These are phyloP conservation scores for Montipora foliosa DNA, from an alignment of 64 coral and sea anemone genomes.

Conservation along the genomic window DNA sequence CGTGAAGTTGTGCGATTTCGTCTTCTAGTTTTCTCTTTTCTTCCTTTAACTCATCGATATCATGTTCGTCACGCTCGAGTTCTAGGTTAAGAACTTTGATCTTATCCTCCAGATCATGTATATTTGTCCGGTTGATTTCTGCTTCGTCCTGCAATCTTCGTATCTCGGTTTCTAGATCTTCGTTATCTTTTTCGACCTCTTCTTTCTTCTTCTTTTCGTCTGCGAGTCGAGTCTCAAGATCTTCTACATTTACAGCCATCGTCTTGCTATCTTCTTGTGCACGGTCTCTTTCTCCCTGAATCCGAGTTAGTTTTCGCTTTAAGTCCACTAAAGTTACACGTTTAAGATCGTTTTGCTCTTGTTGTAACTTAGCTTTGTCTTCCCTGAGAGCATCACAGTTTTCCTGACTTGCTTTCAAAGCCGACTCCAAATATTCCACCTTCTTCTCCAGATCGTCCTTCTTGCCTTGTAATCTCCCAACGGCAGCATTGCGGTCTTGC, in stretches of 20 bases:
- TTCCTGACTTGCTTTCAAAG: slow-evolving; percentile 28
- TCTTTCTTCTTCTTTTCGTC: slow-evolving; percentile 49
- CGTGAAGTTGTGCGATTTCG: slow-evolving; percentile 66
- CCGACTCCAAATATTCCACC: slow-evolving; percentile 17
- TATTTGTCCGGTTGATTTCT: slow-evolving; percentile 26
- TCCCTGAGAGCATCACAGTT: slow-evolving; percentile 4
- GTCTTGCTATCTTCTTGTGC: slow-evolving; percentile 61
- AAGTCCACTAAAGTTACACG: slow-evolving; percentile 43
- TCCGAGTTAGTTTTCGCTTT: slow-evolving; percentile 65
- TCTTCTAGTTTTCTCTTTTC: slow-evolving; percentile 65
- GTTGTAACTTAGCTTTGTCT: slow-evolving; percentile 31
- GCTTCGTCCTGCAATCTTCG: slow-evolving; percentile 56
- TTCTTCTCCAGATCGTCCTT: slow-evolving; percentile 8
- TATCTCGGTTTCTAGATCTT: slow-evolving; percentile 57
- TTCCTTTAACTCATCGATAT: slow-evolving; percentile 73
- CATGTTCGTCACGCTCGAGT: slow-evolving; percentile 69
- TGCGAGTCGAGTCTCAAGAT: slow-evolving; percentile 63
- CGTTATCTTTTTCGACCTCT: slow-evolving; percentile 66
- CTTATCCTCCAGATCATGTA: slow-evolving; percentile 76
- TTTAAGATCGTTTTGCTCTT: slow-evolving; percentile 32
- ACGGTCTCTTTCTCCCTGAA: slow-evolving; percentile 78
- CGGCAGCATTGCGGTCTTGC: neutral
- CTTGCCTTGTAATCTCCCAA: slow-evolving; percentile 8
- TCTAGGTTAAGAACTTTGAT: slow-evolving; percentile 71
- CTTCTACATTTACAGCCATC: slow-evolving; percentile 64